These are phyloP conservation scores for Plectropomus leopardus DNA, from an alignment of 2,113 vertebrate species.

Conservation along the genomic window DNA sequence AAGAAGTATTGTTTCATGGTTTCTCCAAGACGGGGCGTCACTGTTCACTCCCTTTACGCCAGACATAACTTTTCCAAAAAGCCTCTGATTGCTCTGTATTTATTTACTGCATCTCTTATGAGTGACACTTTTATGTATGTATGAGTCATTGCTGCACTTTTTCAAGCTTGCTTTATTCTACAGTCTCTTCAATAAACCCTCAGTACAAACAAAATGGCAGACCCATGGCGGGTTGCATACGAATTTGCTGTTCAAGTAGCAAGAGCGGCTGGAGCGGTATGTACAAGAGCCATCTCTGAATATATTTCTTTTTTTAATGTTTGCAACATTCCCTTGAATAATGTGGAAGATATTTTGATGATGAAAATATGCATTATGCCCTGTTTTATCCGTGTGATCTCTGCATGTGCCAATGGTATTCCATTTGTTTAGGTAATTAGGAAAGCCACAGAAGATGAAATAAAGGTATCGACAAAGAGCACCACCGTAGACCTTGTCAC, in stretches of 20 bases:
- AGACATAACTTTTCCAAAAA: no score
- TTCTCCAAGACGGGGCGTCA: not conserved
- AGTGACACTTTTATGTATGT: not conserved
- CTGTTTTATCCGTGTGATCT: not conserved
- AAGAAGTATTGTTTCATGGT: not conserved
- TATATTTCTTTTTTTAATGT: not conserved
- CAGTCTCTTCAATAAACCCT: slow-evolving; percentile 16
- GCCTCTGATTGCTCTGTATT: not conserved
- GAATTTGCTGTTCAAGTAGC: slow-evolving; percentile 82
- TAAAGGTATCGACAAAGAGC: slow-evolving; percentile 92
- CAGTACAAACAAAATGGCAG: slow-evolving; percentile 67
- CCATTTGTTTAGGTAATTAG: slow-evolving; percentile 85
- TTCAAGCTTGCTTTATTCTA: slow-evolving; percentile 6
- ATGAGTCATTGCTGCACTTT: not conserved
- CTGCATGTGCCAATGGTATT: not conserved
- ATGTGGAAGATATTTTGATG: not conserved
- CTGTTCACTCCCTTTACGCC: not conserved
- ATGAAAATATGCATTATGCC: not conserved
- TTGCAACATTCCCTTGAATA: not conserved
- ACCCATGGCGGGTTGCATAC: slow-evolving; percentile 76
- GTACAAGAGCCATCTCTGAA: not conserved
- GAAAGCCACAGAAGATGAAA: slow-evolving; percentile 90
- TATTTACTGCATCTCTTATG: not conserved
- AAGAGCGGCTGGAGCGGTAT: slow-evolving; percentile 80
- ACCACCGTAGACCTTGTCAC: slow-evolving; percentile 95